A percentile compares a stretch with the other conserved stretches of the same genome.
Evolutionary conservation across 2,888 invertebrate genomes (phyloP).

Genomic region (Macaria notata): DNA sequence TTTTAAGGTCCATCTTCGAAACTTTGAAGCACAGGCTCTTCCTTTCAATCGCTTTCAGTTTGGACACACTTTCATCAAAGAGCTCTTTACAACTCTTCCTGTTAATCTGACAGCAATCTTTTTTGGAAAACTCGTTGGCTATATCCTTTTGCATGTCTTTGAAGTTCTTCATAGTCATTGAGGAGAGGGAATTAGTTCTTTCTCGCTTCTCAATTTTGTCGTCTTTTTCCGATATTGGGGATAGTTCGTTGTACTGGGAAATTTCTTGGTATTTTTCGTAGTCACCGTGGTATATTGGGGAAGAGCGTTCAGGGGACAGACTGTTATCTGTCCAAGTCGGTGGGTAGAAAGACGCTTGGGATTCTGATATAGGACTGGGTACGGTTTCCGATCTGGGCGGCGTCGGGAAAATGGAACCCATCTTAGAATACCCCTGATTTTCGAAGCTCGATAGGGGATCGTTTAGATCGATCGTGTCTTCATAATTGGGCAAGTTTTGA

Average conservation of each 20-base stretch:
- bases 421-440: constrained; percentile 18
- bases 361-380: constrained; percentile 57
- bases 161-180: constrained; percentile 62
- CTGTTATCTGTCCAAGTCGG: constrained; percentile 53
- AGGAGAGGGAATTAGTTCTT: constrained; percentile 39
- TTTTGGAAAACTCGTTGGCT: constrained; percentile 52
- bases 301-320: constrained; percentile 52
- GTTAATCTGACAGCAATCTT: constrained; percentile 58
- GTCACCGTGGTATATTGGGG: constrained; percentile 56
- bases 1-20: constrained; percentile 54
- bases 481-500: constrained; percentile 34
- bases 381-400: constrained; percentile 63
- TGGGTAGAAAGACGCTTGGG: constrained; percentile 44
- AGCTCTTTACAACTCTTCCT: constrained; percentile 53
- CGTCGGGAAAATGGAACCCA: constrained; percentile 46
- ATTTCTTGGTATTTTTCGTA: constrained; percentile 65
- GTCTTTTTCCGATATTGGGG: constrained; percentile 26
- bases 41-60: constrained; percentile 47
- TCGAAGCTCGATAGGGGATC: constrained; percentile 28
- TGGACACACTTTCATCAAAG: constrained; percentile 53
- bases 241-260: constrained; percentile 42
- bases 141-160: constrained; percentile 70
- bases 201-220: constrained; percentile 30
- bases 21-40: constrained; percentile 55
- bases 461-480: constrained; percentile 35